Percentiles rank a stretch among this genome's conserved stretches.
Conservation (phyloP, 2,113 vertebrate genomes). For the Ammodytes marinus region DNA sequence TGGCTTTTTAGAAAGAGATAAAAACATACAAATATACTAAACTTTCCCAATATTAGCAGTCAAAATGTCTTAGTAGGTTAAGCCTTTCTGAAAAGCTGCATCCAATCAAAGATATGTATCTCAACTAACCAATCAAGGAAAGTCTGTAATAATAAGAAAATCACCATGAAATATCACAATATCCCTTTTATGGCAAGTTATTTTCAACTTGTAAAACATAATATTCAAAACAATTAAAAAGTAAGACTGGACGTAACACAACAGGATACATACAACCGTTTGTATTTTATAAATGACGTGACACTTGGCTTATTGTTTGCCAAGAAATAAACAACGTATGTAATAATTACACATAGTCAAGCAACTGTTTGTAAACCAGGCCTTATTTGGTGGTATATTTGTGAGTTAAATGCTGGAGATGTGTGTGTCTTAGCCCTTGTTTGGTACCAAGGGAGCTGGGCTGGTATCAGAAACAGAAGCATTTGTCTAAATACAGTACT, state of each 20-base stretch:
- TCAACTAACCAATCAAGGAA: neutral
- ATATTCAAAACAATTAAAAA: constrained; percentile 55
- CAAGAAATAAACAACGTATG: constrained; percentile 29
- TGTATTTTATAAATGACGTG: constrained; percentile 52
- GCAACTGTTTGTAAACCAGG: constrained; percentile 42
- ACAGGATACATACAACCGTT: constrained; percentile 42
- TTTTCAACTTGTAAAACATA: constrained; percentile 62
- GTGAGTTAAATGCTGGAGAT: constrained; percentile 42
- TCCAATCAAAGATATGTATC: neutral
- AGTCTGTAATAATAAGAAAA: constrained; percentile 14
- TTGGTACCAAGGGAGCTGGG: constrained; percentile 35
- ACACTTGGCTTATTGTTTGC: constrained; percentile 25
- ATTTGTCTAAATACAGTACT: constrained; percentile 35
- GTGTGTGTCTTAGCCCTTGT: constrained; percentile 34
- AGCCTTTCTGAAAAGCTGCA: constrained; percentile 6
- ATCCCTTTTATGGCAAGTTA: constrained; percentile 69
- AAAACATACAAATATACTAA: neutral
- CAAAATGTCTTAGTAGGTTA: neutral
- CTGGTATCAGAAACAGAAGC: constrained; percentile 50
- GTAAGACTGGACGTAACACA: constrained; percentile 50
- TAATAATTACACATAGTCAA: constrained; percentile 47
- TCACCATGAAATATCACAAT: constrained; percentile 50
- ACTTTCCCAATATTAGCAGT: neutral
- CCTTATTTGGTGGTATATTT: constrained; percentile 14
- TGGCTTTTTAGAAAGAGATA: neutral